Evolutionary conservation across 2,888 invertebrate genomes (phyloP).

Genomic region (Acanthosepion pharaonis): DNA sequence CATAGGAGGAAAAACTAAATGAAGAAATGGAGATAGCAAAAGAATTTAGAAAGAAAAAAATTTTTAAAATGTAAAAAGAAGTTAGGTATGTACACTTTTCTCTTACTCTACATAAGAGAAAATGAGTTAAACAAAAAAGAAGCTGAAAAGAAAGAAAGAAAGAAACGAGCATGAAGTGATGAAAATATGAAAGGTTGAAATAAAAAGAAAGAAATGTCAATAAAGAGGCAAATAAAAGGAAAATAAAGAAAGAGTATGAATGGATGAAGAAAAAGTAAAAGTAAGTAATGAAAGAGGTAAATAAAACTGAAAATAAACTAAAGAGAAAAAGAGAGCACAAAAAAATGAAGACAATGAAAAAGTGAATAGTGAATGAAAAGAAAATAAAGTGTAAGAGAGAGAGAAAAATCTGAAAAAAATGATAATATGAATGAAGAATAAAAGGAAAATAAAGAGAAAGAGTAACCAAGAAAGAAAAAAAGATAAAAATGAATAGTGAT

Average conservation of each 20-base stretch:
- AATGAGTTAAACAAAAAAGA: background rate
- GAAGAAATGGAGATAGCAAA: background rate
- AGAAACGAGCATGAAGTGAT: background rate
- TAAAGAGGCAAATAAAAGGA: background rate
- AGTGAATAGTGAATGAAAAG: background rate
- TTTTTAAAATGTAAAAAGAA: too few relatives aligned
- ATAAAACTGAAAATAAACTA: background rate
- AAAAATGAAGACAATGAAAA: background rate
- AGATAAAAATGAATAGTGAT: background rate
- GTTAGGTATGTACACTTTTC: too few relatives aligned
- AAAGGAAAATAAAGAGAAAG: background rate
- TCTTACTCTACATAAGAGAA: too few relatives aligned
- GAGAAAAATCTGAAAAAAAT: background rate
- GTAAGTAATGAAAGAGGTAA: background rate
- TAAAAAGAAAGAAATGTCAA: background rate
- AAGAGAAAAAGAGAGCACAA: background rate
- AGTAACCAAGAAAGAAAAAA: background rate
- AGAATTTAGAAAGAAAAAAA: background rate
- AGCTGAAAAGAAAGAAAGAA: background rate
- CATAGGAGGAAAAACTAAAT: background rate
- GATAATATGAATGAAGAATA: background rate
- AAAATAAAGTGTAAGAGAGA: background rate
- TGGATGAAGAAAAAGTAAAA: background rate
- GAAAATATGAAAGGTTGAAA: background rate
- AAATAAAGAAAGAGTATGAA: background rate